Conservation (phyloP, 2,797 vertebrate genomes). For the Myripristis murdjan region DNA sequence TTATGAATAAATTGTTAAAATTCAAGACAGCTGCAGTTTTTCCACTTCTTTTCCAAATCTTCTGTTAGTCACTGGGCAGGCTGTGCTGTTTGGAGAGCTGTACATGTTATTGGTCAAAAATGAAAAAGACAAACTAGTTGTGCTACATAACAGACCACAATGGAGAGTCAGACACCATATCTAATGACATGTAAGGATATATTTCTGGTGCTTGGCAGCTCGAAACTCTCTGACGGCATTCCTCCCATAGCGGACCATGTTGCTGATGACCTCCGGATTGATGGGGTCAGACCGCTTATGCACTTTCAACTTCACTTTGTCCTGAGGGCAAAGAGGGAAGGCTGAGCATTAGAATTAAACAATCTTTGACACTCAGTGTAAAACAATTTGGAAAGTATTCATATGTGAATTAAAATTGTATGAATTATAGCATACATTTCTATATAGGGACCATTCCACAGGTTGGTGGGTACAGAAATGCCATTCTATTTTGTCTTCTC, state of each 20-base stretch:
- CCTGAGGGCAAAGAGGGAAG: conserved; percentile 79
- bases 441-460: neutral
- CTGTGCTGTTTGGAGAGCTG: too few relatives aligned
- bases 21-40: too few relatives aligned
- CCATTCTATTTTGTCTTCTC: neutral
- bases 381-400: neutral
- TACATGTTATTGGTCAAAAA: too few relatives aligned
- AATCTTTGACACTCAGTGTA: neutral
- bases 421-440: neutral
- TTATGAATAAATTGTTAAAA: too few relatives aligned
- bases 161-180: neutral
- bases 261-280: conserved; percentile 83
- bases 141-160: too few relatives aligned
- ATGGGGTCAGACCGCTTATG: conserved; percentile 86
- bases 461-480: too few relatives aligned
- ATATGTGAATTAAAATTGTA: neutral
- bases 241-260: conserved; percentile 92
- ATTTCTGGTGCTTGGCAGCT: conserved; percentile 89
- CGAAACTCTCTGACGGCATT: conserved; percentile 93
- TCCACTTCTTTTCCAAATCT: too few relatives aligned
- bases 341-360: neutral
- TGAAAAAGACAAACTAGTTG: too few relatives aligned
- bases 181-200: conserved; percentile 90
- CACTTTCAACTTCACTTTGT: conserved; percentile 91
- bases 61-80: too few relatives aligned